Evolutionary conservation across 2,113 vertebrate genomes (phyloP).

Genomic region (Gambusia holbrooki): DNA sequence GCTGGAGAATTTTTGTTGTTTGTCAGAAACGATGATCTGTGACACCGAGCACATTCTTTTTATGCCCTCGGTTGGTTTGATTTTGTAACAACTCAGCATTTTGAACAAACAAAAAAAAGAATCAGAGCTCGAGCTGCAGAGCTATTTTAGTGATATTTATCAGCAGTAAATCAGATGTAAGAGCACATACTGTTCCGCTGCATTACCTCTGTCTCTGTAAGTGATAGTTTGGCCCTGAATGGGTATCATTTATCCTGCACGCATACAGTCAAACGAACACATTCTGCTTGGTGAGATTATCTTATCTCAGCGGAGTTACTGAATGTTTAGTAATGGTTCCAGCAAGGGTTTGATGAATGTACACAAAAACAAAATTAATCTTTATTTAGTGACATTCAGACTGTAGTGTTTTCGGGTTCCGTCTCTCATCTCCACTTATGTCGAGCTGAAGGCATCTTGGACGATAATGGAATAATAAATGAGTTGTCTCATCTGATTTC

Average conservation of each 20-base stretch:
- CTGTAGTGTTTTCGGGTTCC: not conserved
- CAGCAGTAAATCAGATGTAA: conserved; percentile 28
- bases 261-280: conserved; percentile 13
- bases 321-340: not conserved
- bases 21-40: conserved; percentile 28
- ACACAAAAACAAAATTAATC: not conserved
- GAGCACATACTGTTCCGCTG: conserved; percentile 1
- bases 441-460: not conserved
- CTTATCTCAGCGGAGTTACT: conserved; percentile 9
- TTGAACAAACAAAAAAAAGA: conserved; percentile 18
- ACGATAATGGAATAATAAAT: conserved; percentile 14
- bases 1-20: conserved; percentile 4
- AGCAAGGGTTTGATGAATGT: conserved; percentile 5
- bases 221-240: conserved; percentile 20
- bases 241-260: conserved; percentile 4
- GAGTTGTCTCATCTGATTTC: not conserved
- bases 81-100: not conserved
- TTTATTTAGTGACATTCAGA: conserved; percentile 5
- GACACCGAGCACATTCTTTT: conserved; percentile 12
- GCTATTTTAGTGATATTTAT: conserved; percentile 36
- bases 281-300: conserved; percentile 22
- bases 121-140: conserved; percentile 20
- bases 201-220: conserved; percentile 13
- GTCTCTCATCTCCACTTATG: not conserved
- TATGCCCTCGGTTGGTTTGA: conserved; percentile 16